These are phyloP conservation scores for Thyatira batis DNA, from an alignment of 2,888 invertebrate species.

Conservation along the genomic window DNA sequence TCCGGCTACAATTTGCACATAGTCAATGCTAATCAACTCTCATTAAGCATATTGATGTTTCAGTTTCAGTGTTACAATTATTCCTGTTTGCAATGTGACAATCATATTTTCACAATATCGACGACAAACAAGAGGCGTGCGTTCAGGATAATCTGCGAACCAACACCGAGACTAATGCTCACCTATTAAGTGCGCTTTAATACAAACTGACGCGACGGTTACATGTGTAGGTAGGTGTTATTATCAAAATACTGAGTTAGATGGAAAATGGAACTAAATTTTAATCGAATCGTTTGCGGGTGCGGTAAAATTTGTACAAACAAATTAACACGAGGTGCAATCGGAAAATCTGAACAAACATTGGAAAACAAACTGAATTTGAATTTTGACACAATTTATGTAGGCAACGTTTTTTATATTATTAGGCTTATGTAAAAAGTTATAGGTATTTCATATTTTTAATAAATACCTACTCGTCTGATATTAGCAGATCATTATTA, in stretches of 20 bases:
- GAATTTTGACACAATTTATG: slow-evolving; percentile 36
- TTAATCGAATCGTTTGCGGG: slow-evolving; percentile 65
- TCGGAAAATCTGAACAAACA: slow-evolving; percentile 71
- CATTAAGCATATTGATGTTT: slow-evolving; percentile 66
- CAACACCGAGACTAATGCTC: slow-evolving; percentile 17
- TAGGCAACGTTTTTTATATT: too few relatives aligned
- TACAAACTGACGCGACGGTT: slow-evolving; percentile 24
- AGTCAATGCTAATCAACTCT: slow-evolving; percentile 62
- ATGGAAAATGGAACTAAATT: slow-evolving; percentile 59
- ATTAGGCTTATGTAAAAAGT: too few relatives aligned
- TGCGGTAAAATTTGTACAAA: slow-evolving; percentile 66
- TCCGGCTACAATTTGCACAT: slow-evolving; percentile 45
- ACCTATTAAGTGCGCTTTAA: slow-evolving; percentile 26
- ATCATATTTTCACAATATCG: slow-evolving; percentile 41
- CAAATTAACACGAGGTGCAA: slow-evolving; percentile 71
- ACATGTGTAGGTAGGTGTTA: slow-evolving; percentile 20
- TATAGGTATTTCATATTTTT: too few relatives aligned
- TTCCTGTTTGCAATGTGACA: slow-evolving; percentile 46
- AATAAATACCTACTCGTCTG: too few relatives aligned
- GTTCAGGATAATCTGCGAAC: slow-evolving; percentile 19
- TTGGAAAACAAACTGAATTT: slow-evolving; percentile 55
- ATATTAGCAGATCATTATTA: too few relatives aligned
- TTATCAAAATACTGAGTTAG: slow-evolving; percentile 35
- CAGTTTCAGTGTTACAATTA: slow-evolving; percentile 60
- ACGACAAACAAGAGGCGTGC: slow-evolving; percentile 20